A percentile compares a stretch with the other conserved stretches of the same genome.
Evolutionary conservation across 2,888 invertebrate genomes (phyloP).

Genomic region (Drosophila monieri): DNA sequence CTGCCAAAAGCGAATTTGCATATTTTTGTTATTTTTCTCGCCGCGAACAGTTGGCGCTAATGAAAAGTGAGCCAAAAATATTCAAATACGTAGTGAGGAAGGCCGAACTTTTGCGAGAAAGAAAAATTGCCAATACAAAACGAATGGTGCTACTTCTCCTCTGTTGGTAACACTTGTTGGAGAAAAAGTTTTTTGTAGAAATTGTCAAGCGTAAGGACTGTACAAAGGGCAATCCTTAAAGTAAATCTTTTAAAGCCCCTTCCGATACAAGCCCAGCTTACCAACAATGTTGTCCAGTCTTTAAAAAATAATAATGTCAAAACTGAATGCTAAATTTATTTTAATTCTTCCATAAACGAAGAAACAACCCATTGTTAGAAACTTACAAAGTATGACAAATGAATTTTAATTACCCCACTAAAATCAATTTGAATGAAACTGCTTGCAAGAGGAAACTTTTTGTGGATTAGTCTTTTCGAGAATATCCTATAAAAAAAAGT

Average conservation of each 20-base stretch:
- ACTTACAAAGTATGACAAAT: constrained; percentile 72
- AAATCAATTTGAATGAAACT: constrained; percentile 29
- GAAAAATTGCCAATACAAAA: constrained; percentile 33
- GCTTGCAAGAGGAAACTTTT: constrained; percentile 29
- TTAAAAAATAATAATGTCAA: constrained; percentile 46
- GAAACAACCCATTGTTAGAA: constrained; percentile 46
- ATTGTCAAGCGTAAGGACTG: constrained; percentile 3
- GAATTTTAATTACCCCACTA: constrained; percentile 73
- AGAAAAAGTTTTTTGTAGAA: constrained; percentile 17
- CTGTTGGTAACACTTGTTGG: constrained; percentile 40
- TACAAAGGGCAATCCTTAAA: background rate
- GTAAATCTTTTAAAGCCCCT: background rate
- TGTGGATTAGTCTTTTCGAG: constrained; percentile 17
- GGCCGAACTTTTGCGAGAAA: constrained; percentile 12
- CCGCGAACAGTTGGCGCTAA: constrained; percentile 73
- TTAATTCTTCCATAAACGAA: constrained; percentile 52
- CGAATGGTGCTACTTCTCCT: constrained; percentile 2
- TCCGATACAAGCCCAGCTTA: background rate
- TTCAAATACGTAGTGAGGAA: constrained; percentile 34
- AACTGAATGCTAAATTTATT: constrained; percentile 72
- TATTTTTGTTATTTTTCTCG: constrained; percentile 74
- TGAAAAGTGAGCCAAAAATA: constrained; percentile 62
- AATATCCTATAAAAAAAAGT: constrained; percentile 48
- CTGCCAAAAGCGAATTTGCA: constrained; percentile 76
- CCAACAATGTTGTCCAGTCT: constrained; percentile 51